Conservation (phyloP, 2,888 invertebrate species). For the Plusia festucae region DNA sequence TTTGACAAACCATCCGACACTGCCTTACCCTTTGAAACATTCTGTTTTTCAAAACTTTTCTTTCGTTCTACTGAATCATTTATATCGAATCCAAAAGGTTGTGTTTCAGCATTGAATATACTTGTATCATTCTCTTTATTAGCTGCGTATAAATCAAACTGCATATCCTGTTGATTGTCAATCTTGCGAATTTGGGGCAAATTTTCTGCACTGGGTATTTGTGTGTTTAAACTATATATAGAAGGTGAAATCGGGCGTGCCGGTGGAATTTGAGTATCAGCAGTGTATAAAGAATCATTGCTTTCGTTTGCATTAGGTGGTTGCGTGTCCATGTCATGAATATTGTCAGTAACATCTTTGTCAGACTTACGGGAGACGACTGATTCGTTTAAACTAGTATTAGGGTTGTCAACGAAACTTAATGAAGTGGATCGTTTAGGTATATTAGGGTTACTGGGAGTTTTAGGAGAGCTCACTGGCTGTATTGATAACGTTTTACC, state of each 20-base stretch:
- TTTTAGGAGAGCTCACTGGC: slow-evolving; percentile 72
- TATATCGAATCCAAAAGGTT: slow-evolving; percentile 50
- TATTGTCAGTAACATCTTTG: slow-evolving; percentile 49
- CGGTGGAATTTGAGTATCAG: slow-evolving; percentile 64
- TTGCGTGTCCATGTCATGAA: slow-evolving; percentile 76
- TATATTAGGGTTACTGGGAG: slow-evolving; percentile 76
- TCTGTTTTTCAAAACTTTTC: slow-evolving; percentile 24
- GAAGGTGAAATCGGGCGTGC: slow-evolving; percentile 36
- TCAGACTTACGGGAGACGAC: slow-evolving; percentile 49
- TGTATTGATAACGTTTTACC: slow-evolving; percentile 71
- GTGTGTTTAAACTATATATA: slow-evolving; percentile 62
- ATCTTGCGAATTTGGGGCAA: slow-evolving; percentile 72
- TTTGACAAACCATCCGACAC: slow-evolving; percentile 9
- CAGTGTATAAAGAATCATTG: slow-evolving; percentile 70
- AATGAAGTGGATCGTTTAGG: slow-evolving; percentile 76
- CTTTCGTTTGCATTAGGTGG: slow-evolving; percentile 60
- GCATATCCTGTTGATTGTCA: slow-evolving; percentile 70
- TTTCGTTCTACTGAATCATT: slow-evolving; percentile 30
- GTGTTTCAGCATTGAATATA: slow-evolving; percentile 68
- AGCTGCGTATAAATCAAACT: slow-evolving; percentile 68
- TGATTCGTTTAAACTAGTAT: slow-evolving; percentile 64
- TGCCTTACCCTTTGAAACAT: slow-evolving; percentile 43
- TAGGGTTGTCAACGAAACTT: slow-evolving; percentile 68
- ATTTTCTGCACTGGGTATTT: slow-evolving; percentile 60
- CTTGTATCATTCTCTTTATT: slow-evolving; percentile 71